These are phyloP conservation scores for Dasyprocta punctata DNA, from an alignment of 2,113 vertebrate species.

Conservation along the genomic window DNA sequence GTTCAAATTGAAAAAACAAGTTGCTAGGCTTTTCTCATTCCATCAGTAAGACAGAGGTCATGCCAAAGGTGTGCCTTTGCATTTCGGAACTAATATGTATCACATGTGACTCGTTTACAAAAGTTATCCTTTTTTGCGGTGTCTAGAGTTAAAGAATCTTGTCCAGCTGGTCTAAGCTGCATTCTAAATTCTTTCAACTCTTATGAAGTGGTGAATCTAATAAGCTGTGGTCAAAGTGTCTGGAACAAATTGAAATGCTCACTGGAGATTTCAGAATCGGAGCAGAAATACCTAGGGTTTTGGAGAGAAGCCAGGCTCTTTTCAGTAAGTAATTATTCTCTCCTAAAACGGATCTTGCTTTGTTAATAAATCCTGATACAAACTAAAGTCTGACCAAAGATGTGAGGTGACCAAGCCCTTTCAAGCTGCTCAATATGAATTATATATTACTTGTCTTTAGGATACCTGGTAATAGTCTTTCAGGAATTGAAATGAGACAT, in stretches of 20 bases:
- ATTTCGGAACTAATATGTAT: neutral
- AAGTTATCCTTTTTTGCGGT: neutral
- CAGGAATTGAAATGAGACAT: neutral
- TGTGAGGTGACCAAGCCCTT: neutral
- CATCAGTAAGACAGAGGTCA: neutral
- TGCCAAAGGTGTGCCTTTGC: neutral
- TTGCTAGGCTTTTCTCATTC: neutral
- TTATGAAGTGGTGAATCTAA: neutral
- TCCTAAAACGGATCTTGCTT: constrained; percentile 43
- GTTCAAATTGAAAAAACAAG: neutral
- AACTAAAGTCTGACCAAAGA: neutral
- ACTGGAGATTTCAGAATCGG: neutral
- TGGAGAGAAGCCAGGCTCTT: neutral
- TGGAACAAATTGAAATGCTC: constrained; percentile 63
- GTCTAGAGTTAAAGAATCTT: neutral
- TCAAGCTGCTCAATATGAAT: neutral
- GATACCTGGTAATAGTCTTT: neutral
- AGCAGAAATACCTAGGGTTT: constrained; percentile 21
- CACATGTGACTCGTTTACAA: neutral
- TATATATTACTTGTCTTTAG: neutral
- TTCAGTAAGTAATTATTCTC: constrained; percentile 13
- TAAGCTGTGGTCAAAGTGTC: constrained; percentile 8
- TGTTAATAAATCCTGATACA: constrained; percentile 40
- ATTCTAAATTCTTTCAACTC: neutral
- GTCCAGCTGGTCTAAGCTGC: neutral